Conservation (phyloP, 2,888 invertebrate genomes). For the Heliconius sara region DNA sequence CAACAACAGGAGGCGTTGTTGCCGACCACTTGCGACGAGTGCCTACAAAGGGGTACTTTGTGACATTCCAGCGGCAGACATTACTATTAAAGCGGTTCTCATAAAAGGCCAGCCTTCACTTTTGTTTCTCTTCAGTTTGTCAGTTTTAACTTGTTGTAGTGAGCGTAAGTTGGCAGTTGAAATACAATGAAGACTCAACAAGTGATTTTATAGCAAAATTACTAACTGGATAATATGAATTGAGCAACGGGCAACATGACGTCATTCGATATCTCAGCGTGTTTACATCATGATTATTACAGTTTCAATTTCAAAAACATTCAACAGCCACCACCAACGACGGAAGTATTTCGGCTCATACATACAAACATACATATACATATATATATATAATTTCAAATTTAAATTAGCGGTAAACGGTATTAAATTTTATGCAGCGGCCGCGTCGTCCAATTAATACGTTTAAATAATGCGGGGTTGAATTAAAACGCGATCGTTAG, state of each 20-base stretch:
- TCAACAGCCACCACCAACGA: conserved; percentile 13
- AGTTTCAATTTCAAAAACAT: background rate
- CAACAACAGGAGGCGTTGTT: conserved; percentile 8
- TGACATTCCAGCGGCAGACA: background rate
- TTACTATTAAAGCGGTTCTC: conserved; percentile 26
- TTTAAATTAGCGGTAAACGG: conserved; percentile 48
- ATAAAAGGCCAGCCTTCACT: conserved; percentile 9
- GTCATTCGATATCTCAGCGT: background rate
- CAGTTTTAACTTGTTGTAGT: conserved; percentile 12
- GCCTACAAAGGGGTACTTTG: conserved; percentile 21
- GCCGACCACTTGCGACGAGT: conserved; percentile 28
- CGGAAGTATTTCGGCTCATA: conserved; percentile 27
- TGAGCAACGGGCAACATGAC: background rate
- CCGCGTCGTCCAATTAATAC: conserved; percentile 47
- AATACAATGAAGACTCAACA: background rate
- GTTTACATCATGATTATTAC: background rate
- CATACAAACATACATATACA: too few relatives aligned
- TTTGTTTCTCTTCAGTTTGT: conserved; percentile 18
- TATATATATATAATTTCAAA: conserved; percentile 43
- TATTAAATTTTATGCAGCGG: conserved; percentile 47
- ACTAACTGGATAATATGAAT: background rate
- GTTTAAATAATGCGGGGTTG: conserved; percentile 45
- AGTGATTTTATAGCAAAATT: background rate
- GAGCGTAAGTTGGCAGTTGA: background rate
- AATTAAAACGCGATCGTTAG: conserved; percentile 46